Base-by-base conservation (phyloP, 2,113 vertebrate genomes). In the Pionites leucogaster region DNA sequence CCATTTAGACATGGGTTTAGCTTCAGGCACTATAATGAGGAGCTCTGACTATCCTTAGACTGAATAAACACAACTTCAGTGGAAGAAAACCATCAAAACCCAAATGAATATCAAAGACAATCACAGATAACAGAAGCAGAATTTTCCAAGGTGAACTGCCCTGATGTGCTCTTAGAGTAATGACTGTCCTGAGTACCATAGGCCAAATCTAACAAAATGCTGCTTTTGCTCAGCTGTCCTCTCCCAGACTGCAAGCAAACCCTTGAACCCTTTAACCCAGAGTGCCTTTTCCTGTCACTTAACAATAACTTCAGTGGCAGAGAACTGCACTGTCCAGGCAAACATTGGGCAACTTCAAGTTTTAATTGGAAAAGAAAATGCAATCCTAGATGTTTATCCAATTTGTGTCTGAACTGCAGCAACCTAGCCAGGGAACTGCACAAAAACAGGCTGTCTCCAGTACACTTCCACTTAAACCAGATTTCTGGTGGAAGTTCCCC, bases 81-180 rank as follows among this genome's bases (percentile, higher is more conserved):
- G 90, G 72, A 95, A 96, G 93, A 68, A 97, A 97, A 96, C 65
- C 85, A 95, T 82, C 83, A 95, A 96, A 98, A 91, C 65, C 96
- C 95, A 94, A 89, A 81, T 94, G 90, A 83, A 55, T 88, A 97
- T 94, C 96, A 96, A 96, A 97, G 77, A 91, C 90, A 96, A 90
- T 92, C 92, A 94, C 19, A 95, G 90, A 96, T 42, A 92, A 88
- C 60, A 86, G 91, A 92, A 77, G 49, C 60, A 96, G 88, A 95
- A 74, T 62, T 96, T 97, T 95, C 69, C 39, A 81, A 92, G 93
- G 70, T 95, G 90, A 96, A 53, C 85, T 82, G 80, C 72, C 90
- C 90, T 93, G 55, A 88, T 87, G 78, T 88, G 90, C 79, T 95
- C 74, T 95, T 93, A 93, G 82, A 93, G 69, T 57, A 93, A 85